Base-by-base conservation (phyloP, 2,888 invertebrate species). In the Apamea monoglypha region DNA sequence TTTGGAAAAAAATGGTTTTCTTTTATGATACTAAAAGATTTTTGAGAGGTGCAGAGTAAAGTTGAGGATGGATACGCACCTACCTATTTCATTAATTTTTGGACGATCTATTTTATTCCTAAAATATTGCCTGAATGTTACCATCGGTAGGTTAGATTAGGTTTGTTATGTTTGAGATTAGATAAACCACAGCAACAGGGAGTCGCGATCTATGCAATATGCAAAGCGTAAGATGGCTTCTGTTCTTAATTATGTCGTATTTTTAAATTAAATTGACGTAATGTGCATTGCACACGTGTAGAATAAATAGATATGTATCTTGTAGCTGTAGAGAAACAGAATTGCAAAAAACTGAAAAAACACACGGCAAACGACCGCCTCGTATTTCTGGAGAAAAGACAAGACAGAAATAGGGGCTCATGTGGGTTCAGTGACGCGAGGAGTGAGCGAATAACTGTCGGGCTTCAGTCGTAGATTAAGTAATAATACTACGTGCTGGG, bases 321-420 rank as follows among this genome's bases (percentile, higher is more conserved):
- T 76, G 71, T 80, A 77, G 79, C 75, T 76, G 71, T 80, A 77
- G 79, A 86, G 32, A 81, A 84, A 83, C 70, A 82, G 80, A 88
- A 75, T 83, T 87, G 86, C 81, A 80, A 87, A 88, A 90, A 89
- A 85, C 78, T 77, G 80, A 90, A 86, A 74, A 83, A 81, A 83
- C 80, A 90, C 75, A 87, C 85, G 83, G 88, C 85, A 87, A 89
- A 87, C 86, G 88, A 89, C 81, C 84, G 87, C 81, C 82, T 88
- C 84, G 90, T 94, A 93, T 94, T 94, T 95, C 93, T 95, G 93
- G 94, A 94, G 93, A 95, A 95, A 95, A 94, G 94, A 93, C 93
- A 93, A 91, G 92, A 93, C 95, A 91, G 91, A 95, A 96, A 95
- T 96, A 96, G 94, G 91, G 92, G 93, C 87, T 88, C 76, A 81